These are phyloP conservation scores for Yponomeuta malinellus DNA, from an alignment of 2,888 invertebrate genomes.

Conservation along the genomic window DNA sequence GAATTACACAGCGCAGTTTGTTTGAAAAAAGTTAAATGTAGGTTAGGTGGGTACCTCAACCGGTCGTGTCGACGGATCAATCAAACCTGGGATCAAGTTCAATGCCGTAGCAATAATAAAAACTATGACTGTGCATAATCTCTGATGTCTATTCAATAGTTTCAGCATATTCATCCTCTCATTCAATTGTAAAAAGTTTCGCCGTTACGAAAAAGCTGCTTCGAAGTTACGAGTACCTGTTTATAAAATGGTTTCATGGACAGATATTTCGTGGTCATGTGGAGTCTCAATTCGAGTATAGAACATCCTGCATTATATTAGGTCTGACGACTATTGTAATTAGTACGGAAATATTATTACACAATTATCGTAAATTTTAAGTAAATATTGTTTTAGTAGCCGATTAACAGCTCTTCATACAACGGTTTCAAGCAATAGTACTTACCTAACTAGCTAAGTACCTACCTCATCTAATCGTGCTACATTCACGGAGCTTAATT, in stretches of 20 bases:
- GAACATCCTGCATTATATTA: background rate
- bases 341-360: background rate
- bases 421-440: background rate
- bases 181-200: constrained; percentile 15
- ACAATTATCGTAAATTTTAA: background rate
- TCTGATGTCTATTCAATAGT: background rate
- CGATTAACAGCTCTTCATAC: background rate
- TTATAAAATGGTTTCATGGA: background rate
- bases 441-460: too few species aligned
- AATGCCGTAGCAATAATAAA: constrained; percentile 43
- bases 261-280: background rate
- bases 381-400: background rate
- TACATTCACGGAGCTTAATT: background rate
- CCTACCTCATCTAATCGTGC: background rate
- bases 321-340: background rate
- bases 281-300: background rate
- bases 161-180: constrained; percentile 13
- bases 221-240: background rate
- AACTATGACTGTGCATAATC: constrained; percentile 41
- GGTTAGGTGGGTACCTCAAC: constrained; percentile 3
- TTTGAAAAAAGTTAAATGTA: background rate
- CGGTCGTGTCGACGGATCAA: constrained; percentile 12
- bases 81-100: constrained; percentile 35
- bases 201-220: background rate
- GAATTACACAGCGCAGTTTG: too few species aligned